Evolutionary conservation across 2,797 vertebrate genomes (phyloP).

Genomic region (Pristis pectinata): DNA sequence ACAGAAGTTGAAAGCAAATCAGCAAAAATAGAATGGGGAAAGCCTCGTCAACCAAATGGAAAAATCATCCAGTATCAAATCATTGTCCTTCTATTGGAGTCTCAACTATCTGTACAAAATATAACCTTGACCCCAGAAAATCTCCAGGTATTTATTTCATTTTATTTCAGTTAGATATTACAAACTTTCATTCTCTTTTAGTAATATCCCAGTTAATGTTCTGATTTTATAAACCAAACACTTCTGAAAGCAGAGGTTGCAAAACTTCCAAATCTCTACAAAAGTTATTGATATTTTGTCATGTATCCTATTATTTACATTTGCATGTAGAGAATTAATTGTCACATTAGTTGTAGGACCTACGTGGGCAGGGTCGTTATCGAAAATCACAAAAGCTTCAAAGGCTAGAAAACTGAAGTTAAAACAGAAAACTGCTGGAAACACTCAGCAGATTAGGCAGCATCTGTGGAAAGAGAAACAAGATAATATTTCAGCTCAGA

Average conservation of each 20-base stretch:
- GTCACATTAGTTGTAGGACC: background rate
- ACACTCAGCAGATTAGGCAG: too few species aligned
- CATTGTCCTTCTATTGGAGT: constrained; percentile 57
- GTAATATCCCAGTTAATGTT: background rate
- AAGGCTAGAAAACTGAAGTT: too few species aligned
- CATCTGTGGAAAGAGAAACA: too few species aligned
- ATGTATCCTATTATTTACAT: background rate
- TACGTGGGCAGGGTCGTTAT: too few species aligned
- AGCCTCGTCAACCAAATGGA: constrained; percentile 80
- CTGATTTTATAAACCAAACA: background rate
- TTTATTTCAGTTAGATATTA: constrained; percentile 41
- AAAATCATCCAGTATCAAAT: constrained; percentile 81
- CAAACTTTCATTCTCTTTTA: background rate
- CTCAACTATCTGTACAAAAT: constrained; percentile 66
- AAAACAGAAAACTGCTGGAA: too few species aligned
- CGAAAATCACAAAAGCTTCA: background rate
- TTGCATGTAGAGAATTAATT: background rate
- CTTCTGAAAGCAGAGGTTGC: background rate
- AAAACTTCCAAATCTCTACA: background rate
- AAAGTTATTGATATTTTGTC: background rate
- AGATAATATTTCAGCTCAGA: too few species aligned
- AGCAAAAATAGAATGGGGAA: constrained; percentile 77
- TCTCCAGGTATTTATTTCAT: constrained; percentile 56
- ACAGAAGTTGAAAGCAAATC: constrained; percentile 75
- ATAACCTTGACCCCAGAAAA: constrained; percentile 65